Percentiles rank a stretch among this genome's conserved stretches.
Conservation (phyloP, 2,113 vertebrate genomes). For the Psophia crepitans region DNA sequence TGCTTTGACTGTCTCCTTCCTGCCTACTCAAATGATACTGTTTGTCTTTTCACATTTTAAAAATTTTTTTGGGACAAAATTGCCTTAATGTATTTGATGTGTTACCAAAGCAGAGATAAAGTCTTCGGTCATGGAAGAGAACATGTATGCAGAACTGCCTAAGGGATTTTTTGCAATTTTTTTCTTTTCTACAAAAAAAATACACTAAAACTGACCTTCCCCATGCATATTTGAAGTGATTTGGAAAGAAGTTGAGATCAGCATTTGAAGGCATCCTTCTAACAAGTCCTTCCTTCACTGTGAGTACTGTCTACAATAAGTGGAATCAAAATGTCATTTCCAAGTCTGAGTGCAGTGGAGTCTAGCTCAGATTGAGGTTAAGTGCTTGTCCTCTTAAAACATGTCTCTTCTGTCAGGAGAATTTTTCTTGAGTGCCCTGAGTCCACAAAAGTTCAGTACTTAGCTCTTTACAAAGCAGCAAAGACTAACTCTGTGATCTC, state of each 20-base stretch:
- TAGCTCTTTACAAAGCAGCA: not conserved
- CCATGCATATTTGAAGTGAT: not conserved
- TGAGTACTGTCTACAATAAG: not conserved
- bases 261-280: not conserved
- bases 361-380: not conserved
- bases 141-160: not conserved
- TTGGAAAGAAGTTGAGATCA: not conserved
- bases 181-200: not conserved
- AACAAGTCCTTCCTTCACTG: not conserved
- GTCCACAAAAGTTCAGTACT: not conserved
- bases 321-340: not conserved
- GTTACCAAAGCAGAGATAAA: not conserved
- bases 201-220: not conserved
- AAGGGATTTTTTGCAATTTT: accelerated
- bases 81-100: not conserved
- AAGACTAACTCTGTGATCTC: not conserved
- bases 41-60: not conserved
- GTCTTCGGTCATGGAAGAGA: not conserved
- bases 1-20: not conserved
- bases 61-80: not conserved
- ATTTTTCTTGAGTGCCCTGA: not conserved
- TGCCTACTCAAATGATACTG: not conserved
- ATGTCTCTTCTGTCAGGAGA: not conserved
- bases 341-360: not conserved
- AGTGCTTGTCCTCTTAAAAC: not conserved